These are phyloP conservation scores for Ctenomys sociabilis DNA, from an alignment of 2,113 vertebrate species.

Conservation along the genomic window DNA sequence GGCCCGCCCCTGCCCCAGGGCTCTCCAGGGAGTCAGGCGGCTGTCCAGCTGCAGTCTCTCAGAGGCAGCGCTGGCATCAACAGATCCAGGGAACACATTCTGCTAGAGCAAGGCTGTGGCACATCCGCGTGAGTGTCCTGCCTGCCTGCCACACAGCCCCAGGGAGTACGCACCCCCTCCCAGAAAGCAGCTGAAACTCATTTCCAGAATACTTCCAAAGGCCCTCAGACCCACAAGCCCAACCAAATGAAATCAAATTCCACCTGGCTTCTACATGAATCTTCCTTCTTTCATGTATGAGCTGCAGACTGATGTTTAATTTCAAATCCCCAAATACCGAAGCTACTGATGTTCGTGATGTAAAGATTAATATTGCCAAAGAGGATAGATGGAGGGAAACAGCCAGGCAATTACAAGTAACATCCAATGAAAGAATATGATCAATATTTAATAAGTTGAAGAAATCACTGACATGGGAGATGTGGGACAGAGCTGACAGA, in stretches of 20 bases:
- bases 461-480: background rate
- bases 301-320: slow-evolving; percentile 44
- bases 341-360: slow-evolving; percentile 46
- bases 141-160: background rate
- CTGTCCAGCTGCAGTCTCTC: background rate
- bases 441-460: slow-evolving; percentile 63
- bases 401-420: slow-evolving; percentile 40
- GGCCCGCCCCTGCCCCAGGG: background rate
- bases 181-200: slow-evolving; percentile 60
- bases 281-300: slow-evolving; percentile 16
- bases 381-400: slow-evolving; percentile 23
- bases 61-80: background rate
- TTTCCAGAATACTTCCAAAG: slow-evolving; percentile 58
- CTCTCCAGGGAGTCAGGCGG: background rate
- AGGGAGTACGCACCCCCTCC: background rate
- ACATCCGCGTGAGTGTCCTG: slow-evolving; percentile 23
- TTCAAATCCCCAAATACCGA: slow-evolving; percentile 49
- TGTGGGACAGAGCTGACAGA: background rate
- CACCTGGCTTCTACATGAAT: slow-evolving; percentile 52
- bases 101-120: background rate
- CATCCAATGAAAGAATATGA: slow-evolving; percentile 32
- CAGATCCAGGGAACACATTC: background rate
- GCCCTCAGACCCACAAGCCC: background rate
- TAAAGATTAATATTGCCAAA: slow-evolving; percentile 65
- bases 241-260: slow-evolving; percentile 65